These are phyloP conservation scores for Alviniconcha strummeri DNA, from an alignment of 2,888 invertebrate genomes.

Conservation along the genomic window DNA sequence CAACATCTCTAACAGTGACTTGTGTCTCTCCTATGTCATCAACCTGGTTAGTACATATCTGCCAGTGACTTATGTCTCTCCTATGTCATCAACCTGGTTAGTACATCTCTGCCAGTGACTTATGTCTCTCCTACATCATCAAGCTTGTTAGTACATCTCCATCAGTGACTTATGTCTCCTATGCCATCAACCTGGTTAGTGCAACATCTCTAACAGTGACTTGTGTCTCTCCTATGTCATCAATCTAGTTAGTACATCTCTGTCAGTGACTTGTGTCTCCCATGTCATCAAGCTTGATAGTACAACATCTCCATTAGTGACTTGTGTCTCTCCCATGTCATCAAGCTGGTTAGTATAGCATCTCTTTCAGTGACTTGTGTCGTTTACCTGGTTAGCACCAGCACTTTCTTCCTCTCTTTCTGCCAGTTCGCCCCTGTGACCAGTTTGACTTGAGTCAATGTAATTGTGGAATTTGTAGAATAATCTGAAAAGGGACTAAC, in stretches of 20 bases:
- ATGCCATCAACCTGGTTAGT: conserved; percentile 62
- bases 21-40: conserved; percentile 69
- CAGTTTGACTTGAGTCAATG: too few species aligned
- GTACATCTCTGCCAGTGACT: conserved; percentile 67
- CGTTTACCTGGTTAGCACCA: conserved; percentile 55
- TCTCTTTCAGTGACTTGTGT: conserved; percentile 70
- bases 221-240: too few species aligned
- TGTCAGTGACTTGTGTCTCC: conserved; percentile 69
- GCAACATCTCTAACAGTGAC: too few species aligned
- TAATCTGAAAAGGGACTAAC: not conserved
- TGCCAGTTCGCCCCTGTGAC: too few species aligned
- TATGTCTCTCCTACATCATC: conserved; percentile 68
- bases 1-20: conserved; percentile 66
- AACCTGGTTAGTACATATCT: conserved; percentile 69
- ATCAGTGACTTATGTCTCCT: conserved; percentile 70
- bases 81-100: conserved; percentile 70
- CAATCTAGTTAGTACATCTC: conserved; percentile 59
- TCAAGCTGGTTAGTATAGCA: conserved; percentile 50
- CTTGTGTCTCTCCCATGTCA: too few species aligned
- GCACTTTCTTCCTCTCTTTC: too few species aligned
- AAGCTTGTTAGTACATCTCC: conserved; percentile 70
- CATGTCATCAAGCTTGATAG: conserved; percentile 63
- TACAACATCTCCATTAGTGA: not conserved
- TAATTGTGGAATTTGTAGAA: not conserved
- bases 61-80: conserved; percentile 70